Evolutionary conservation across 2,797 vertebrate genomes (phyloP).

Genomic region (Eulemur albifrons): DNA sequence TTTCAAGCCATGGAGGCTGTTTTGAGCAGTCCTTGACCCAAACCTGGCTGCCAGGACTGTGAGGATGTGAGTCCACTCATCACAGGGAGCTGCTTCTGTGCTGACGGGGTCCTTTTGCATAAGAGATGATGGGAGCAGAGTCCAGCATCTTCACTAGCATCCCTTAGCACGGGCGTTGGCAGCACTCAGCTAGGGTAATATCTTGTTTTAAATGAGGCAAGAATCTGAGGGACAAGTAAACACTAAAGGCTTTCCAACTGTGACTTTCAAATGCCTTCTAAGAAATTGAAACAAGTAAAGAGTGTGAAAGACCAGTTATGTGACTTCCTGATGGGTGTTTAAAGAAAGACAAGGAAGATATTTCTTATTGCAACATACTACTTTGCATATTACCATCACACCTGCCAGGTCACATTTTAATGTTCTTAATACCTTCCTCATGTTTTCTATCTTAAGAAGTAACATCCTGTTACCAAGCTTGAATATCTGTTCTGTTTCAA

Average conservation of each 20-base stretch:
- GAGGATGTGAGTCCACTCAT: no score
- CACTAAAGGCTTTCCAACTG: background rate
- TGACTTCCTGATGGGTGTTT: background rate
- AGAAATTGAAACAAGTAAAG: background rate
- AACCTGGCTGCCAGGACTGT: background rate
- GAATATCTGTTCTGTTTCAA: background rate
- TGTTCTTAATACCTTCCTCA: background rate
- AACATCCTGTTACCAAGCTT: background rate
- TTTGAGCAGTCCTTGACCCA: background rate
- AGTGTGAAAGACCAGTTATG: background rate
- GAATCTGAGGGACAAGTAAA: background rate
- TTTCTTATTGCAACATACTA: background rate
- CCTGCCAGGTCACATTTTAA: background rate
- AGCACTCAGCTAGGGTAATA: background rate
- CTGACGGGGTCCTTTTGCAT: background rate
- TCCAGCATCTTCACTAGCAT: background rate
- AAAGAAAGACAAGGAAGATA: conserved; percentile 10
- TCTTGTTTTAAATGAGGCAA: background rate
- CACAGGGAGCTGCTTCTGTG: background rate
- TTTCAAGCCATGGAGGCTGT: background rate
- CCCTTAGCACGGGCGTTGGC: background rate
- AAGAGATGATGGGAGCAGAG: background rate
- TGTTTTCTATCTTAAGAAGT: background rate
- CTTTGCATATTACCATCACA: background rate
- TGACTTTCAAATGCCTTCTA: background rate